phyloP scores from a whole-genome alignment of 2,888 invertebrate genomes.

The Xanthorhoe spadicearia region DNA sequence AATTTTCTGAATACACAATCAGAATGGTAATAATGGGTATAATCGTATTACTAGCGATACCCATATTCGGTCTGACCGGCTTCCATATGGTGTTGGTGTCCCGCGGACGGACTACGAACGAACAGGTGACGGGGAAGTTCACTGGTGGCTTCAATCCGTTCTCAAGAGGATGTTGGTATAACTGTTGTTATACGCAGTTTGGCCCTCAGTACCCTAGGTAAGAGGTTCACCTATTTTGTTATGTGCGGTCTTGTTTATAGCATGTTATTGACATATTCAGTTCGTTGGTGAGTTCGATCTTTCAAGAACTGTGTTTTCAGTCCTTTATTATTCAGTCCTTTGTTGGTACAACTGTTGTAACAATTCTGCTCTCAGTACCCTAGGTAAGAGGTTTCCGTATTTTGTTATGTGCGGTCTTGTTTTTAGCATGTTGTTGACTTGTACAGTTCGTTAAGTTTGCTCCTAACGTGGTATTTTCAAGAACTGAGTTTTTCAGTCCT shows the following conservation, averaged over 20 bases:
- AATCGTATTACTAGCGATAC: slow-evolving; percentile 96
- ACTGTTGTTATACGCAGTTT: slow-evolving; percentile 97
- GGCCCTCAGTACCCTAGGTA: slow-evolving; percentile 99
- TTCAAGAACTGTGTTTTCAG: too few relatives aligned
- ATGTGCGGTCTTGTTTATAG: not conserved
- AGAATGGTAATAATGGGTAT: slow-evolving; percentile 96
- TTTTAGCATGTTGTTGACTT: too few relatives aligned
- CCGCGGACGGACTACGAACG: slow-evolving; percentile 98
- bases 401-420: too few relatives aligned
- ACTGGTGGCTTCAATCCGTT: slow-evolving; percentile 99
- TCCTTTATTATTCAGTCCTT: too few relatives aligned
- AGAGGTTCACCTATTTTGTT: slow-evolving; percentile 45
- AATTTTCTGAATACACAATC: slow-evolving; percentile 54
- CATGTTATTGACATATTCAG: not conserved
- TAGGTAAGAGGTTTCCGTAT: too few relatives aligned
- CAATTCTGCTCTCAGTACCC: too few relatives aligned
- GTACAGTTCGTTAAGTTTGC: not conserved
- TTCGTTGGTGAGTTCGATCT: too few relatives aligned
- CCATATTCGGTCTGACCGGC: slow-evolving; percentile 98
- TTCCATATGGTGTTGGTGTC: slow-evolving; percentile 99
- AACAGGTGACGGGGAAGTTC: slow-evolving; percentile 99
- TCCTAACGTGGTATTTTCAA: too few relatives aligned
- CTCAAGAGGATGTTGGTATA: slow-evolving; percentile 96
- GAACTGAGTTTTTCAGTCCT: not conserved
- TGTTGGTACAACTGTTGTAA: too few relatives aligned